A percentile compares a stretch with the other conserved stretches of the same genome.
Conservation (phyloP, 1,140 invertebrate species). For the Panagrolaimus sp. region DNA sequence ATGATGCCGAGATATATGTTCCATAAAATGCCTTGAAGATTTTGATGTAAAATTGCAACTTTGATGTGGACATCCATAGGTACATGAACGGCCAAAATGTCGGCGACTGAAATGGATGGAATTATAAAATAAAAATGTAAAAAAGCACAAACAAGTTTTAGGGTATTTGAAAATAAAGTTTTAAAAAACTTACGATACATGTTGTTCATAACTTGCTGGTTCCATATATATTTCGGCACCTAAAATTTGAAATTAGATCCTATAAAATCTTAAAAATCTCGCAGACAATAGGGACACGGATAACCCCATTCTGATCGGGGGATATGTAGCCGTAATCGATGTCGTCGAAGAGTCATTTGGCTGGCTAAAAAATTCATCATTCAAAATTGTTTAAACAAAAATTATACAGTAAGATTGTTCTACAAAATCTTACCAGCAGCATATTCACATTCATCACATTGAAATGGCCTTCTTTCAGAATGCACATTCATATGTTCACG, state of each 20-base stretch:
- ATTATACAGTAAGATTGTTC: no score
- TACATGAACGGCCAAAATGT: conserved; percentile 48
- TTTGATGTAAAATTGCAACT: conserved; percentile 47
- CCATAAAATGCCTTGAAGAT: conserved; percentile 51
- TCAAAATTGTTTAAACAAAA: no score
- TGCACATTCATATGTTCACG: conserved; percentile 55
- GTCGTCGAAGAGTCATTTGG: conserved; percentile 55
- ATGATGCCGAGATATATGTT: conserved; percentile 48
- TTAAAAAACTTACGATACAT: conserved; percentile 42
- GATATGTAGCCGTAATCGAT: conserved; percentile 52
- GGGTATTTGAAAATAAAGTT: conserved; percentile 4
- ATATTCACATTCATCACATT: conserved; percentile 53
- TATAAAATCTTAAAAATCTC: no score
- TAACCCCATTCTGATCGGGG: conserved; percentile 49
- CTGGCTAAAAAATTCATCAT: conserved; percentile 44
- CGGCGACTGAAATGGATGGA: conserved; percentile 22
- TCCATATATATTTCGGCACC: conserved; percentile 54
- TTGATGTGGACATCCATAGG: conserved; percentile 42
- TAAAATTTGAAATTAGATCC: no score
- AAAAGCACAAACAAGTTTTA: conserved; percentile 18
- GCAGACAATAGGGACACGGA: conserved; percentile 52
- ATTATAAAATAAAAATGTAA: conserved; percentile 15
- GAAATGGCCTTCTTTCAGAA: conserved; percentile 44
- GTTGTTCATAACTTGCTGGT: conserved; percentile 56
- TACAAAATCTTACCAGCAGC: conserved; percentile 42